Conservation (phyloP, 64 coral and sea anemone genomes). For the Anthopleura sola region DNA sequence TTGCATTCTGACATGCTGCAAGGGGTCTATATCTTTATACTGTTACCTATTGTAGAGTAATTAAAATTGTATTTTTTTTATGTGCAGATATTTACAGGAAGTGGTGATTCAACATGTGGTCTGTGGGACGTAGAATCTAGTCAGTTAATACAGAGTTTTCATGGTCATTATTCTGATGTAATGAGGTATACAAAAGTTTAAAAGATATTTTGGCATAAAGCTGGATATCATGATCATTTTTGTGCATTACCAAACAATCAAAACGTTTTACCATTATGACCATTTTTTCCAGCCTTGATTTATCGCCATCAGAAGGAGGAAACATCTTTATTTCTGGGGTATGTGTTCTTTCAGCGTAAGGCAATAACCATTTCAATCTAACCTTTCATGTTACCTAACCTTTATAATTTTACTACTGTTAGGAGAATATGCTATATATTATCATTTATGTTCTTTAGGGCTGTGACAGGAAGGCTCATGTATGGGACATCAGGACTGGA, state of each 20-base stretch:
- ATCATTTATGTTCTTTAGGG: slow-evolving; percentile 18
- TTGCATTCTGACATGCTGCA: too few relatives aligned
- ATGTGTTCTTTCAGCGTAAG: slow-evolving; percentile 30
- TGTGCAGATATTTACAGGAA: slow-evolving; percentile 69
- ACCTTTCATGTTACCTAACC: too few relatives aligned
- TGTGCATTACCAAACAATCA: too few relatives aligned
- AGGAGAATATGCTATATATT: not conserved
- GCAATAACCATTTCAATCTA: too few relatives aligned
- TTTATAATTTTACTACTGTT: not conserved
- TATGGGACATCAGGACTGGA: slow-evolving; percentile 89
- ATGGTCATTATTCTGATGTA: slow-evolving; percentile 83
- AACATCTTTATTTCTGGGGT: slow-evolving; percentile 85
- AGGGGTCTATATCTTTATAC: too few relatives aligned
- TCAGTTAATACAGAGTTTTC: slow-evolving; percentile 83
- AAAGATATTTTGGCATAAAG: too few relatives aligned
- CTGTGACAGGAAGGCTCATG: slow-evolving; percentile 75
- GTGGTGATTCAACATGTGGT: slow-evolving; percentile 92
- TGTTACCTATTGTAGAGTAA: too few relatives aligned
- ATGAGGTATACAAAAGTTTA: slow-evolving; percentile 47
- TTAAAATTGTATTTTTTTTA: not conserved
- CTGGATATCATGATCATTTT: too few relatives aligned
- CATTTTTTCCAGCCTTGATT: slow-evolving; percentile 51
- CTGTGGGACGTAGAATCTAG: slow-evolving; percentile 86
- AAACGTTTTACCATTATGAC: not conserved
- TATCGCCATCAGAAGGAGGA: slow-evolving; percentile 75